Evolutionary conservation across 2,113 vertebrate species (phyloP), one percentile per base, ranked within the genome.

Genomic region (Donacobius atricapilla): DNA sequence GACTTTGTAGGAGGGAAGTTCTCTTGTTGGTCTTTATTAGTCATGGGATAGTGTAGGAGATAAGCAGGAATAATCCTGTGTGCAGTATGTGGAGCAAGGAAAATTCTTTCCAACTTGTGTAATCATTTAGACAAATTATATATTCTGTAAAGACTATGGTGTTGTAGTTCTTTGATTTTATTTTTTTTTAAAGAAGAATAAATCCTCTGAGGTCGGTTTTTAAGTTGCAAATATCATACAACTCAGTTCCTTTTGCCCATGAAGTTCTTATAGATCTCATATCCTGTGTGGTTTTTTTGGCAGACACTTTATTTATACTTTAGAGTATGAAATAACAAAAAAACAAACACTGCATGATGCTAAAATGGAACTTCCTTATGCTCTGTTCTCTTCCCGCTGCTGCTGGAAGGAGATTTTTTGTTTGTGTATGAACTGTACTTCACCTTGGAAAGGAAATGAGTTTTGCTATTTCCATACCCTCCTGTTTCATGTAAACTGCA

Each of bases 391-490:
- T 72, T 82, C 54, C 66, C 0, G 5, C 58, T 81, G 88, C 88
- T 90, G 53, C 45, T 90, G 76, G 47, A 70, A 70, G 81, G 90
- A 77, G 71, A 71, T 54, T 94, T 89, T 95, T 96, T 96, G 75
- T 96, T 96, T 96, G 92, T 93, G 93, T 89, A 44, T 95, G 90
- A 96, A 95, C 93, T 96, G 94, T 86, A 89, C 37, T 93, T 97
- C 94, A 96, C 95, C 96, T 96, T 95, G 65, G 86, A 71, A 94
- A 92, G 95, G 96, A 96, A 96, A 90, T 93, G 76, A 89, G 68
- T 81, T 92, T 51, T 90, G 94, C 37, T 35, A 24, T 93, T 96
- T 90, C 64, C 57, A 40, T 96, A 44, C 71, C 79, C 87, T 96
- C 82, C 78, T 94, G 76, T 90, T 73, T 89, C 48, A 4, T 91